Evolutionary conservation across 2,797 vertebrate species (phyloP).

Genomic region (Typhlichthys subterraneus): DNA sequence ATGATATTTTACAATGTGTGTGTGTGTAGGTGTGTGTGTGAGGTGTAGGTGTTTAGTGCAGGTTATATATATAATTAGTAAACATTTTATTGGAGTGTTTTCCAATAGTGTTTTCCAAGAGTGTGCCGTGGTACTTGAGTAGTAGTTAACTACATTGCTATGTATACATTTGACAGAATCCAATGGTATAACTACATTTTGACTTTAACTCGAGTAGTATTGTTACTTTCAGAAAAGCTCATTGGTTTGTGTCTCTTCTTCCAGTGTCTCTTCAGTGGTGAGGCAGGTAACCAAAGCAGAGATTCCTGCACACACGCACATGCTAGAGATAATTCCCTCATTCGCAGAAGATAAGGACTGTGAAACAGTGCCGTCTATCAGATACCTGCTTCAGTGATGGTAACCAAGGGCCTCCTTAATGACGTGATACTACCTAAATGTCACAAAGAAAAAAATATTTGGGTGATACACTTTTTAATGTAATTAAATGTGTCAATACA

Average conservation of each 20-base stretch:
- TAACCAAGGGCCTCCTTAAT: not conserved
- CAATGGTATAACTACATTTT: too few relatives aligned
- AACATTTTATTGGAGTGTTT: too few relatives aligned
- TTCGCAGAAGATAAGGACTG: conserved; percentile 77
- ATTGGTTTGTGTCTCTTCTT: conserved; percentile 8
- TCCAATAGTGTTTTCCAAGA: too few relatives aligned
- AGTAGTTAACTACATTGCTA: too few relatives aligned
- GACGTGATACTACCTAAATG: not conserved
- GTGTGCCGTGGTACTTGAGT: too few relatives aligned
- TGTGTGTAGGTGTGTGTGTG: not conserved
- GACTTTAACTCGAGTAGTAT: too few relatives aligned
- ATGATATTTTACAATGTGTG: not conserved
- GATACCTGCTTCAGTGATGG: conserved; percentile 65
- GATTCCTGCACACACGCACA: conserved; percentile 51
- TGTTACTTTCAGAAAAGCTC: too few relatives aligned
- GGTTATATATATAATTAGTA: too few relatives aligned
- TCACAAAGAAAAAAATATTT: not conserved
- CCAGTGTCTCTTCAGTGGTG: conserved; percentile 81
- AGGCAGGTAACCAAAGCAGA: conserved; percentile 47
- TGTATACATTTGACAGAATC: too few relatives aligned
- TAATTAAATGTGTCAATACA: too few relatives aligned
- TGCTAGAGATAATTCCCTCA: conserved; percentile 74
- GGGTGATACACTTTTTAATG: too few relatives aligned
- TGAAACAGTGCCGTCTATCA: conserved; percentile 62
- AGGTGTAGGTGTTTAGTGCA: not conserved